These are phyloP conservation scores for Drosophila biarmipes DNA, from an alignment of 1,140 invertebrate species.

Conservation along the genomic window DNA sequence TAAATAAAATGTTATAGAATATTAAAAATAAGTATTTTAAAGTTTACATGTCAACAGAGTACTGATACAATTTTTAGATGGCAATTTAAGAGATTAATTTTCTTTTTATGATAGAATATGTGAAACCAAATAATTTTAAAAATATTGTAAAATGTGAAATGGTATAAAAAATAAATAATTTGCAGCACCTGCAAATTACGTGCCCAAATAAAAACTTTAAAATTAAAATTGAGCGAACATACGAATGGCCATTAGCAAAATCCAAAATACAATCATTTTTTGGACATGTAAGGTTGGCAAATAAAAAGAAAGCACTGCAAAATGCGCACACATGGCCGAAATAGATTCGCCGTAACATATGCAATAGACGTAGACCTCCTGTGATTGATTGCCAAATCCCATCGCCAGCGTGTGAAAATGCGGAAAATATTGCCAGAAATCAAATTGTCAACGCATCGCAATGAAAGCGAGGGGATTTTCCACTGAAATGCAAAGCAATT, in stretches of 20 bases:
- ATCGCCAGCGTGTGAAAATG: conserved; percentile 46
- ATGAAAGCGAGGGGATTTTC: conserved; percentile 4
- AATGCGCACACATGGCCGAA: conserved; percentile 8
- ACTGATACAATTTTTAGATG: no score
- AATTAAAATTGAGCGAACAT: background rate
- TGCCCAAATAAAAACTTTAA: background rate
- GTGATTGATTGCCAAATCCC: conserved; percentile 61
- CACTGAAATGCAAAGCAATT: conserved; percentile 38
- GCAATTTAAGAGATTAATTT: no score
- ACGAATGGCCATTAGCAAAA: background rate
- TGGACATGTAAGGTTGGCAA: background rate
- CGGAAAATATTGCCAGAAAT: conserved; percentile 73
- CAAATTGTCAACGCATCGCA: conserved; percentile 62
- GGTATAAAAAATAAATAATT: no score
- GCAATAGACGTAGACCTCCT: conserved; percentile 35
- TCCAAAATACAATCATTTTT: background rate
- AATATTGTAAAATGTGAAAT: no score
- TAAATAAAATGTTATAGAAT: no score
- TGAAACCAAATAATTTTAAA: no score
- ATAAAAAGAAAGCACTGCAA: background rate
- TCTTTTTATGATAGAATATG: no score
- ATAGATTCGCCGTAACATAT: conserved; percentile 47
- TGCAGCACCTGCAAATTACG: background rate
- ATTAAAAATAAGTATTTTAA: no score
- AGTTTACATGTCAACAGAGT: no score